A percentile compares a stretch with the other conserved stretches of the same genome.
Conservation (phyloP, 2,113 vertebrate genomes). For the Macrotus californicus region DNA sequence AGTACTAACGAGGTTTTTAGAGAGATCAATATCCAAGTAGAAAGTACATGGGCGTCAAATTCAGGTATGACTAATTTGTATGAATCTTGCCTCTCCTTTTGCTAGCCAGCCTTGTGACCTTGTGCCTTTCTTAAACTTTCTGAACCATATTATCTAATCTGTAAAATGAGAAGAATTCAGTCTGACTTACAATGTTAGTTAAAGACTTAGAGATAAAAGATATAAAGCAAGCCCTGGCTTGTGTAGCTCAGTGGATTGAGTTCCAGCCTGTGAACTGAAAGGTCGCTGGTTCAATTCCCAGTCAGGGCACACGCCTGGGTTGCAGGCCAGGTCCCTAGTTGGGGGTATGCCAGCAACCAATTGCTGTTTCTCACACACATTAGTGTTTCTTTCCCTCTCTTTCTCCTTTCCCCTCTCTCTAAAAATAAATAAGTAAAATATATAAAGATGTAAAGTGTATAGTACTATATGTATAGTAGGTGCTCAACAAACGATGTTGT, state of each 20-base stretch:
- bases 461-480: neutral
- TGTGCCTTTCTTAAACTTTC: neutral
- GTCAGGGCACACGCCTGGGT: too few species aligned
- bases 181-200: neutral
- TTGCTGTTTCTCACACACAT: too few species aligned
- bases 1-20: neutral
- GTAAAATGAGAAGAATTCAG: neutral
- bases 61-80: neutral
- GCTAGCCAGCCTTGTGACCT: neutral
- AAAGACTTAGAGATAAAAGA: neutral
- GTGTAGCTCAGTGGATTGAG: too few species aligned
- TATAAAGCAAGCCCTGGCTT: neutral
- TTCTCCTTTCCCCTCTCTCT: too few species aligned
- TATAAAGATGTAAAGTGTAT: neutral
- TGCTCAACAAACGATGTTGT: neutral
- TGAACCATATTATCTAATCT: neutral
- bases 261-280: too few species aligned
- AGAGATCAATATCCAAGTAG: neutral
- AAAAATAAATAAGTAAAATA: too few species aligned
- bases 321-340: too few species aligned
- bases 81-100: neutral
- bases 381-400: too few species aligned
- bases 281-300: too few species aligned
- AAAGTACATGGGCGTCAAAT: neutral
- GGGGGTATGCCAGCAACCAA: too few species aligned